Conservation (phyloP, 1,140 invertebrate species). For the Globodera rostochiensis region DNA sequence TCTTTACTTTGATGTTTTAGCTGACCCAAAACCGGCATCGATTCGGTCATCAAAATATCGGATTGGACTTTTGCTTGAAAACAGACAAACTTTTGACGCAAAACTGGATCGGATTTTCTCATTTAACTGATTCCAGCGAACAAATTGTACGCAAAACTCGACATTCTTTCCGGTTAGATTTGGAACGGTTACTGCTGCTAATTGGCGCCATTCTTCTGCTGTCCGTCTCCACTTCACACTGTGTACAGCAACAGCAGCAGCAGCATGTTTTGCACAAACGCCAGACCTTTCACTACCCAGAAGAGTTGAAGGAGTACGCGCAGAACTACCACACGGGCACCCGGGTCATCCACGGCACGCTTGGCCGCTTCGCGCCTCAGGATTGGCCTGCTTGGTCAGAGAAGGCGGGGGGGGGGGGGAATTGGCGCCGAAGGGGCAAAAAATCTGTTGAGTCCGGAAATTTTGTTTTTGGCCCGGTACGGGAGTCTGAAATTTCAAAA, state of each 20-base stretch:
- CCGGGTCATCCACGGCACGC: conserved; percentile 51
- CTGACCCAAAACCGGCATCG: too few relatives aligned
- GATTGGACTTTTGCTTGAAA: too few relatives aligned
- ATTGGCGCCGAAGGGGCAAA: too few relatives aligned
- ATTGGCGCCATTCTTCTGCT: background rate
- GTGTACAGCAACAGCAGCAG: background rate
- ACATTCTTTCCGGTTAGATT: background rate
- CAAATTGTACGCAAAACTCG: too few relatives aligned
- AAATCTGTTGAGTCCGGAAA: background rate
- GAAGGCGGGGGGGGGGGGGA: background rate
- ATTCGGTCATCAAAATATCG: too few relatives aligned
- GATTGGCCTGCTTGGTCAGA: conserved; percentile 54
- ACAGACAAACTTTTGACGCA: too few relatives aligned
- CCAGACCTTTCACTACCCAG: conserved; percentile 53
- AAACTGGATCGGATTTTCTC: too few relatives aligned
- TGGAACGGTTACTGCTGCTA: background rate
- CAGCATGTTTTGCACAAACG: conserved; percentile 34
- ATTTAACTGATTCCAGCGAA: too few relatives aligned
- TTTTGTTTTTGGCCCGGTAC: too few relatives aligned
- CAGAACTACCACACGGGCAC: conserved; percentile 52
- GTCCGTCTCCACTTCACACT: background rate
- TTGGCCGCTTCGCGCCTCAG: conserved; percentile 55
- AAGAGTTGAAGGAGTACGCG: conserved; percentile 54
- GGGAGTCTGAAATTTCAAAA: background rate
- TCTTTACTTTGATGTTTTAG: too few relatives aligned